Evolutionary conservation across 2,797 vertebrate genomes (phyloP), one percentile per base, ranked within the genome.

Genomic region (Gallinago nigripennis): DNA sequence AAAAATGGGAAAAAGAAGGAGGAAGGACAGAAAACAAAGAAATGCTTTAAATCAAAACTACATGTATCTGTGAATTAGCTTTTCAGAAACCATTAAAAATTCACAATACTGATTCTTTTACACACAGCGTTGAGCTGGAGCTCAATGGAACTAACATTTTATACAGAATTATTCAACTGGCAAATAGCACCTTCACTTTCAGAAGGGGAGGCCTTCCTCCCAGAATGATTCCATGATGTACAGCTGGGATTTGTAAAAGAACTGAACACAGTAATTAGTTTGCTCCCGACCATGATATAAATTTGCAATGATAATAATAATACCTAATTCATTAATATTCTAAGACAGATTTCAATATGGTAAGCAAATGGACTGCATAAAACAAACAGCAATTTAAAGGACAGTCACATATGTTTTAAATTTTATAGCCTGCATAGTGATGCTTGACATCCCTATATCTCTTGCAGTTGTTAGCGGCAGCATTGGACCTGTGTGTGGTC

Each of bases 1-100:
- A 51, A 41, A 91, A 78, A 87, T 35, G 35, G 76, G 68, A 68
- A 78, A 68, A 84, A 8, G 2, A 45, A 6, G 23, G 51, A 88
- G 68, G 71, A 90, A 76, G 43, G 37, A 68, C 19, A 31, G 65
- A 69, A 39, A 56, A 91, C 63, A 82, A 95, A 70, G 8, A 54
- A 68, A 81, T 30, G 8, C 25, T 90, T 90, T 45, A 89, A 80
- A 87, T 88, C 71, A 70, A 69, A 96, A 81, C 37, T 45, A 11
- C 13, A 30, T 31, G 31, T 65, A 57, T 87, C 77, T 87, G 75
- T 92, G 85, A 39, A 85, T 65, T 68, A 70, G n/a, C 43, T 83
- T 88, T 91, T 77, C 46, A 78, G n/a, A 68, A 69, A 86, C 16
- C 61, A 75, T 76, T 82, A 92, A 89, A 92, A 92, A 94, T 83